Evolutionary conservation across 2,888 invertebrate genomes (phyloP).

Genomic region (Cecidostiba fungosa): DNA sequence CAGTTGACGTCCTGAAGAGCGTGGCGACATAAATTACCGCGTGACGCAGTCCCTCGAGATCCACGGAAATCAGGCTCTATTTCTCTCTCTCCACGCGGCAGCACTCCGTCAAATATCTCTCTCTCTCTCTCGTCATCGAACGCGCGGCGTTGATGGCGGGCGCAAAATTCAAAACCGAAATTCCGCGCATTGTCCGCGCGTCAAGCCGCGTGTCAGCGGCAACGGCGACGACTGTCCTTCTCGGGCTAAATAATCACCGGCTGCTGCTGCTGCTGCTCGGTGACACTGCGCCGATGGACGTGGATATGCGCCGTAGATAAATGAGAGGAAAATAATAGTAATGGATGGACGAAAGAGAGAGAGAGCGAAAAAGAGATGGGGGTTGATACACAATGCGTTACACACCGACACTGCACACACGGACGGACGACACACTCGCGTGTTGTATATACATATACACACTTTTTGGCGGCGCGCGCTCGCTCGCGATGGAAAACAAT

Average conservation of each 20-base stretch:
- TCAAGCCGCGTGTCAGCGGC: slow-evolving; percentile 75
- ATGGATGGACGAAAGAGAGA: slow-evolving; percentile 28
- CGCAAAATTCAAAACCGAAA: slow-evolving; percentile 78
- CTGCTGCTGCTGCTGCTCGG: background rate
- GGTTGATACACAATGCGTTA: slow-evolving; percentile 37
- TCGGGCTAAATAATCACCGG: slow-evolving; percentile 49
- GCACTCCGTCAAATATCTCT: slow-evolving; percentile 76
- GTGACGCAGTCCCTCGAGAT: background rate
- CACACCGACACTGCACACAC: slow-evolving; percentile 20
- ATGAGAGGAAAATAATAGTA: slow-evolving; percentile 51
- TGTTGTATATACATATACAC: background rate
- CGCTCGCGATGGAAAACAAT: slow-evolving; percentile 35
- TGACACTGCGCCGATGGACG: slow-evolving; percentile 12
- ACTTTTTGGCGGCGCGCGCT: slow-evolving; percentile 1
- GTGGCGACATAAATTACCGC: background rate
- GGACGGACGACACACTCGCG: background rate
- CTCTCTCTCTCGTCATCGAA: slow-evolving; percentile 70
- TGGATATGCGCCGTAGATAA: slow-evolving; percentile 1
- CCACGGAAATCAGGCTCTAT: background rate
- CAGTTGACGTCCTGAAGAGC: background rate
- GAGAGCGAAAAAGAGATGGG: background rate
- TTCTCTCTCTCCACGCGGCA: background rate
- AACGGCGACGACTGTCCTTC: slow-evolving; percentile 65
- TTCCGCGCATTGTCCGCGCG: slow-evolving; percentile 77
- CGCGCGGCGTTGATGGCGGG: slow-evolving; percentile 70